phyloP scores from a whole-genome alignment of 2,113 vertebrate species.

The Solea solea region DNA sequence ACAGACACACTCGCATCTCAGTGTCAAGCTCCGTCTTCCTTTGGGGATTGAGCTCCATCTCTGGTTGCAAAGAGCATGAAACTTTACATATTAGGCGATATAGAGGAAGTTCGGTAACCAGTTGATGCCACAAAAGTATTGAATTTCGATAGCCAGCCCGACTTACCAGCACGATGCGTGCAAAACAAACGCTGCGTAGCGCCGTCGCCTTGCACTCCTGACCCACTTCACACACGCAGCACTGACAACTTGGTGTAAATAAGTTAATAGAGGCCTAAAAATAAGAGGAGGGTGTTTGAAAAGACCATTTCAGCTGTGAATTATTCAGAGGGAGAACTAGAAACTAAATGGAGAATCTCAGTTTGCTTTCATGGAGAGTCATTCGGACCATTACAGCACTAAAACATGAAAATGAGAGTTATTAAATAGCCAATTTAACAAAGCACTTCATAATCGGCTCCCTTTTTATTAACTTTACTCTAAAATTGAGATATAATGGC shows the following conservation, averaged over 20 bases:
- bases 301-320: constrained; percentile 49
- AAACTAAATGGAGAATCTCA: constrained; percentile 23
- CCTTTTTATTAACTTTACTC: too few species aligned
- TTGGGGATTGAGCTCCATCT: too few species aligned
- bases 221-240: constrained; percentile 19
- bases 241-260: constrained; percentile 26
- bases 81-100: too few species aligned
- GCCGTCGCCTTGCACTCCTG: constrained; percentile 24
- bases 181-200: constrained; percentile 19
- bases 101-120: too few species aligned
- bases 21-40: too few species aligned
- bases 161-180: background rate
- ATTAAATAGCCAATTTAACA: constrained; percentile 14
- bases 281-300: constrained; percentile 45
- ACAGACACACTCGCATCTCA: too few species aligned
- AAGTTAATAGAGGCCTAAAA: constrained; percentile 54
- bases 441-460: background rate
- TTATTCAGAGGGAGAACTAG: constrained; percentile 48
- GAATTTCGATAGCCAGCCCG: background rate
- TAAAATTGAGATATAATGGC: constrained; percentile 22
- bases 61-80: too few species aligned
- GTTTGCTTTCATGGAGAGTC: constrained; percentile 18
- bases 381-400: background rate
- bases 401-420: background rate
- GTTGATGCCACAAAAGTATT: background rate